Percentiles rank a stretch among this genome's conserved stretches.
These are phyloP conservation scores for Schizopygopsis pylzovi DNA, from an alignment of 2,797 vertebrate species.

Conservation along the genomic window DNA sequence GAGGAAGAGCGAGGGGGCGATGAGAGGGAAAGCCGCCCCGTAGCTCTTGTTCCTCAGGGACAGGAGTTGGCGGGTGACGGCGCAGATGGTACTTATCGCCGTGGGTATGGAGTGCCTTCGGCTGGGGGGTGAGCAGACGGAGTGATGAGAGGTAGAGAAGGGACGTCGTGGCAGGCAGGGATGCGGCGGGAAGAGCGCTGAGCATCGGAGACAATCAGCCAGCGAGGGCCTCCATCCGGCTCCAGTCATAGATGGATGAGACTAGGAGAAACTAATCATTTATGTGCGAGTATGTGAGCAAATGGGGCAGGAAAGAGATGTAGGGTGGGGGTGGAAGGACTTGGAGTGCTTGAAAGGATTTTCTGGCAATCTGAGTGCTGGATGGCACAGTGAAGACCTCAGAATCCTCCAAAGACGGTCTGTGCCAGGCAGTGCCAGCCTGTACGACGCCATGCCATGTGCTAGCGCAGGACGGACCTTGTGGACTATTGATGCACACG, in stretches of 20 bases:
- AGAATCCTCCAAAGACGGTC: conserved; percentile 28
- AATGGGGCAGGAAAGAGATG: conserved; percentile 36
- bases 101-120: conserved; percentile 60
- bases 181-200: background rate
- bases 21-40: conserved; percentile 47
- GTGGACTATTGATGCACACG: conserved; percentile 26
- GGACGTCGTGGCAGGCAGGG: conserved; percentile 9
- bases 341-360: conserved; percentile 42
- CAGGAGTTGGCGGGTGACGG: conserved; percentile 63
- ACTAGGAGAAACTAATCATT: conserved; percentile 27
- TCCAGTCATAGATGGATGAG: conserved; percentile 56
- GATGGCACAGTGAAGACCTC: conserved; percentile 42
- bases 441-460: conserved; percentile 20
- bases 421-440: conserved; percentile 37
- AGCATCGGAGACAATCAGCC: background rate
- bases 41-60: conserved; percentile 62
- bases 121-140: conserved; percentile 59
- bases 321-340: conserved; percentile 26
- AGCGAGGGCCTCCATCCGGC: conserved; percentile 1
- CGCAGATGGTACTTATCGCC: conserved; percentile 69
- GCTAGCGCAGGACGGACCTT: conserved; percentile 30
- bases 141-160: conserved; percentile 12
- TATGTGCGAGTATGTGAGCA: conserved; percentile 32
- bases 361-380: conserved; percentile 43
- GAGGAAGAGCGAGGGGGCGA: conserved; percentile 23